Evolutionary conservation across 2,888 invertebrate species (phyloP), one percentile per base, ranked within the genome.

Genomic region (Rutpela maculata): DNA sequence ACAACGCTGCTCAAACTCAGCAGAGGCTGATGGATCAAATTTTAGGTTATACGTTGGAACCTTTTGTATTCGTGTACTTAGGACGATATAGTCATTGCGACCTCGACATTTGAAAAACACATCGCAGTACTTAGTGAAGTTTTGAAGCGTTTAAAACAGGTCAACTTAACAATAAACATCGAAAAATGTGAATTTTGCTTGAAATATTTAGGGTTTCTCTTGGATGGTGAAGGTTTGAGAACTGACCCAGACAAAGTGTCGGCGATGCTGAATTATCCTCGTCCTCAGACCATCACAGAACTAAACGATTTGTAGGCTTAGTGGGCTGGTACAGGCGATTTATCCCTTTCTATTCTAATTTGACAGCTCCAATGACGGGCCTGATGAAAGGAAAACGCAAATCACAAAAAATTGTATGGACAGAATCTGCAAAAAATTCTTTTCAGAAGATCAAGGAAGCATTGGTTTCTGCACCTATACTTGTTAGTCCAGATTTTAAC

Each of bases 191-290:
- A n/a, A n/a, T n/a, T n/a, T n/a, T n/a, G n/a, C n/a, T n/a, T n/a
- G n/a, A n/a, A n/a, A n/a, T n/a, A n/a, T n/a, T n/a, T n/a, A n/a
- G n/a, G n/a, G n/a, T n/a, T n/a, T n/a, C n/a, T n/a, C n/a, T n/a
- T n/a, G n/a, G n/a, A n/a, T n/a, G n/a, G n/a, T n/a, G n/a, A n/a
- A n/a, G n/a, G n/a, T n/a, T n/a, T n/a, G n/a, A n/a, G n/a, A n/a
- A n/a, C n/a, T n/a, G n/a, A n/a, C n/a, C n/a, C n/a, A n/a, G n/a
- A 69, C 6, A 69, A 69, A 9, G 57, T 69, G 1, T 19, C 17
- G 22, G 56, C 69, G 26, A 69, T 69, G 69, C 31, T 69, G 55
- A 55, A 57, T 7, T 69, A 69, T 57, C 57, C 69, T 35, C 9
- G 56, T 15, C 57, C 69, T 56, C 12, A 22, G 7, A 69, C 57